Conservation (phyloP, 2,113 vertebrate genomes). For the Ageneiosus marmoratus region DNA sequence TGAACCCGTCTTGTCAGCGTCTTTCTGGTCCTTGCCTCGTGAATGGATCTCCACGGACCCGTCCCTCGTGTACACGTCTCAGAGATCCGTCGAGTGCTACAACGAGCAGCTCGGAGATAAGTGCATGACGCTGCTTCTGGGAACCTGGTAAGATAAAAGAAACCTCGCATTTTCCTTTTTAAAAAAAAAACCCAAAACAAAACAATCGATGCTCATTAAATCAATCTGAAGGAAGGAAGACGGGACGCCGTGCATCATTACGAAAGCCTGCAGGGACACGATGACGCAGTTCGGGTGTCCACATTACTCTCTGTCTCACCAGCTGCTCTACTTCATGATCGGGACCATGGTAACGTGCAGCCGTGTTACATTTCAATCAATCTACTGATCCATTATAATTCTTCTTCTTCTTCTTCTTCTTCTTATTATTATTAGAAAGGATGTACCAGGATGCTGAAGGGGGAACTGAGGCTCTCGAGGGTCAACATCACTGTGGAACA, state of each 20-base stretch:
- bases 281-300: slow-evolving; percentile 78
- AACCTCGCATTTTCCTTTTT: neutral
- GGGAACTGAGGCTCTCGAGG: slow-evolving; percentile 64
- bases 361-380: neutral
- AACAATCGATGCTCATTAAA: neutral
- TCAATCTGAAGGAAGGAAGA: slow-evolving; percentile 69
- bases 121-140: slow-evolving; percentile 80
- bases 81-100: slow-evolving; percentile 67
- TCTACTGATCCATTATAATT: neutral
- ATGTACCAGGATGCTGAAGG: slow-evolving; percentile 74
- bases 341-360: slow-evolving; percentile 73
- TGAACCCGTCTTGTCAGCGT: slow-evolving; percentile 68
- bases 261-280: slow-evolving; percentile 72
- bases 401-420: neutral
- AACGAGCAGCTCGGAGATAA: slow-evolving; percentile 76
- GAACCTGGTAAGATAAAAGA: slow-evolving; percentile 72
- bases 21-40: slow-evolving; percentile 76
- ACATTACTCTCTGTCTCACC: slow-evolving; percentile 81
- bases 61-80: slow-evolving; percentile 68
- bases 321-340: slow-evolving; percentile 84
- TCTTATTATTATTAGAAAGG: slow-evolving; percentile 64
- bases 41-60: slow-evolving; percentile 71
- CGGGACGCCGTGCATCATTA: slow-evolving; percentile 75
- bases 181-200: neutral
- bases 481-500: slow-evolving; percentile 70